Base-by-base conservation (phyloP, 2,888 invertebrate genomes). In the Pammene aurita region DNA sequence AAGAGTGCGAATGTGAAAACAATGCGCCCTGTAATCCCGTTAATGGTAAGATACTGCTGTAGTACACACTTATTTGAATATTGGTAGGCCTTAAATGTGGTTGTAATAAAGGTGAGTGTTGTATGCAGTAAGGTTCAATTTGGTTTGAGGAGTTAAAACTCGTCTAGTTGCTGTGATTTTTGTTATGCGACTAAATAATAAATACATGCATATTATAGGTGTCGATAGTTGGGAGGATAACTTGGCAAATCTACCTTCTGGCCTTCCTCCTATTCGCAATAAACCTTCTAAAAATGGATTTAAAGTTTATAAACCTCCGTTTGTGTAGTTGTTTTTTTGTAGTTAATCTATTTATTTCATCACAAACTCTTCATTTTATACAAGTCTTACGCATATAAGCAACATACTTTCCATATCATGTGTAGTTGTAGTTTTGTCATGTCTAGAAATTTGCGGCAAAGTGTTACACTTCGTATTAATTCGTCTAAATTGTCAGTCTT, bases 1-100 rank as follows among this genome's bases (percentile, higher is more conserved):
- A 94, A 74, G 93, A 92, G 54, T 97, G 97, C 83, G 92, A 93
- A 77, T 98, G 98, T 84, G 94, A 95, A 76, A 97, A 97, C 84
- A 95, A 95, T 75, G 97, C 96, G 9, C 95, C 96, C 16, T 98
- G 98, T 84, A 95, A 97, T 88, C 96, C 97, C 16, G 94, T 96
- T 71, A 96, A 95, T 79, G 97, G 97, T 94, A 93, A 13, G 16
- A 26, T 52, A 50, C 26, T 26, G 26, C 26, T 26, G 26, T n/a
- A n/a, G n/a, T n/a, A n/a, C n/a, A n/a, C n/a, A n/a, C n/a, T n/a
- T n/a, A n/a, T n/a, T n/a, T n/a, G n/a, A n/a, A n/a, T n/a, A 26
- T 4, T 4, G 26, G 4, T 26, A 26, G 2, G 1, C 26, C 26
- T 26, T 26, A n/a, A n/a, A 26, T 26, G 26, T 4, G 2, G 4